Evolutionary conservation across 2,113 vertebrate genomes (phyloP), one percentile per base, ranked within the genome.

Genomic region (Macheiramphus alcinus): DNA sequence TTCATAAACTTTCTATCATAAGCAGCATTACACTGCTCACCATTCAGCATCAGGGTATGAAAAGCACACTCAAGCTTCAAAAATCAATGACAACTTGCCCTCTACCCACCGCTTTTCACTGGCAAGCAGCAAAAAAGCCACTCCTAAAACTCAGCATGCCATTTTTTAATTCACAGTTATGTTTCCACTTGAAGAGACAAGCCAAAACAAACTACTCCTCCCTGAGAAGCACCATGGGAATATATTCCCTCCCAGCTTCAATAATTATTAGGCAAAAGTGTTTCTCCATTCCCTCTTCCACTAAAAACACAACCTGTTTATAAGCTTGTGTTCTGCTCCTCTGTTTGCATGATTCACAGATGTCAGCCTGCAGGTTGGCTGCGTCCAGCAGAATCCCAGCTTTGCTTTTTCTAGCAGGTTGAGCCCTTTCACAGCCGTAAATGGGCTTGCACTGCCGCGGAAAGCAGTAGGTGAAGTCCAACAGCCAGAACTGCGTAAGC

Each of bases 151-250:
- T 94, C 98, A 98, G 98, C 98, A 98, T 98, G 98, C 53, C 73
- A 94, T 95, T 98, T 98, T 98, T 98, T 97, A 98, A 98, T 98
- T 98, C 98, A 97, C 98, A 98, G 97, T 98, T 98, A 97, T 84
- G 93, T 98, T 98, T 98, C 98, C 98, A 98, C 98, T 98, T 98
- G 97, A 98, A 97, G 88, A 98, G 83, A 92, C 97, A 98, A 98
- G 90, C 94, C 97, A 98, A 98, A 98, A 97, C 95, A 98, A 98
- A 98, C 89, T 89, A 74, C 71, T 92, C 90, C 81, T 97, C 88
- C 84, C 82, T 91, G 70, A 96, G 96, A 97, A 90, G 80, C 91
- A 92, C 93, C 94, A 94, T 26, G 92, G 97, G 97, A 98, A 96
- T 96, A 92, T 94, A 38, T 88, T 87, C 76, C 76, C 93, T 97